A percentile compares a stretch with the other conserved stretches of the same genome.
phyloP scores from a whole-genome alignment of 1,140 invertebrate species.

The Apolygus lucorum region DNA sequence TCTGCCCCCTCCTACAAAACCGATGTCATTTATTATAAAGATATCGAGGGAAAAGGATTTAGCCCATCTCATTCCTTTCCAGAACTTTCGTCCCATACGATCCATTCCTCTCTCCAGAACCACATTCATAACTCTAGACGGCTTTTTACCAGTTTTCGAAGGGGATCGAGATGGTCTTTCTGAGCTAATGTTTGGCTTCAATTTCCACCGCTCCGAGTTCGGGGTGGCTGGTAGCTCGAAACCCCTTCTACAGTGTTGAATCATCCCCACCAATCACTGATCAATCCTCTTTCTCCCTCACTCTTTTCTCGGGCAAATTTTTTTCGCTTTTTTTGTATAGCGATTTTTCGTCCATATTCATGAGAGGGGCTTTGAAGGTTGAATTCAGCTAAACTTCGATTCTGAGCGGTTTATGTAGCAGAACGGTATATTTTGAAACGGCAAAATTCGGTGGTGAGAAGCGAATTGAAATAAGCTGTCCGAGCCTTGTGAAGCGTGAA shows the following conservation, averaged over 20 bases:
- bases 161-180: background rate
- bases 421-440: background rate
- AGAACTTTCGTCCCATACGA: background rate
- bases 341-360: background rate
- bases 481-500: too few relatives aligned
- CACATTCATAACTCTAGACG: conserved; percentile 8
- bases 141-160: conserved; percentile 5
- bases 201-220: background rate
- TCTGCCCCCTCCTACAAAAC: background rate
- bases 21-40: conserved; percentile 9
- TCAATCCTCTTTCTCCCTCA: background rate
- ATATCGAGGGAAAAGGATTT: background rate
- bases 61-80: conserved; percentile 6
- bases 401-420: too few relatives aligned
- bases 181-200: conserved; percentile 13
- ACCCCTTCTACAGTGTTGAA: background rate
- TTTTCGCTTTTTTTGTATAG: background rate
- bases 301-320: background rate
- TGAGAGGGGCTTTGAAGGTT: background rate
- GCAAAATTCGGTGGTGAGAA: background rate
- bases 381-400: background rate
- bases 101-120: background rate
- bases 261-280: background rate
- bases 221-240: background rate
- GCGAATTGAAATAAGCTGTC: too few relatives aligned